Conservation (phyloP, 1,140 invertebrate genomes). For the Drosophila rhopaloa region DNA sequence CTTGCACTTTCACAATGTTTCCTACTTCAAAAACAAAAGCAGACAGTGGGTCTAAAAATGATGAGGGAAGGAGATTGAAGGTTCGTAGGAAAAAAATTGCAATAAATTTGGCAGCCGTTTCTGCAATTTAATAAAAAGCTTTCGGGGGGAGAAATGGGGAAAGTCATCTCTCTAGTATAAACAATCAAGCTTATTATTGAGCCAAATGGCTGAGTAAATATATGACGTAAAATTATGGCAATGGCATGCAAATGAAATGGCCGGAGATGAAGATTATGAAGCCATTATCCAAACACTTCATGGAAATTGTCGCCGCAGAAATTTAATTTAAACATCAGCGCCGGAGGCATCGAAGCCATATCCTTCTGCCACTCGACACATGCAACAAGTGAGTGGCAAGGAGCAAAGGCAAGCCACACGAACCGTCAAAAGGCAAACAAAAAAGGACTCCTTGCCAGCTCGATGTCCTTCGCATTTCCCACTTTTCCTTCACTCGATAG, state of each 20-base stretch:
- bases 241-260: conserved; percentile 81
- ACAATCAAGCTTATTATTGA: conserved; percentile 73
- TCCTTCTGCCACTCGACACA: conserved; percentile 46
- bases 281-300: conserved; percentile 43
- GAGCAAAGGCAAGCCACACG: conserved; percentile 12
- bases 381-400: conserved; percentile 59
- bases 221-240: conserved; percentile 75
- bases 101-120: conserved; percentile 74
- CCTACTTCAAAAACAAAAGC: conserved; percentile 80
- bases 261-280: conserved; percentile 56
- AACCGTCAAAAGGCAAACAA: conserved; percentile 55
- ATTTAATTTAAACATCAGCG: conserved; percentile 69
- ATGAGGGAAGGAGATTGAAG: conserved; percentile 20
- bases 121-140: conserved; percentile 81
- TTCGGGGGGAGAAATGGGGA: conserved; percentile 4
- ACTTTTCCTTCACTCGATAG: conserved; percentile 27
- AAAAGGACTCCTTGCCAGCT: conserved; percentile 21
- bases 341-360: conserved; percentile 7
- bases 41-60: conserved; percentile 40
- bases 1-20: conserved; percentile 77
- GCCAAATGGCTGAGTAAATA: conserved; percentile 73
- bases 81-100: conserved; percentile 66
- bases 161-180: conserved; percentile 41
- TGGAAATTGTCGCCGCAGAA: conserved; percentile 48
- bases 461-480: conserved; percentile 49